Evolutionary conservation across 2,797 vertebrate species (phyloP), one percentile per base, ranked within the genome.

Genomic region (Scomberomorus guttatus): DNA sequence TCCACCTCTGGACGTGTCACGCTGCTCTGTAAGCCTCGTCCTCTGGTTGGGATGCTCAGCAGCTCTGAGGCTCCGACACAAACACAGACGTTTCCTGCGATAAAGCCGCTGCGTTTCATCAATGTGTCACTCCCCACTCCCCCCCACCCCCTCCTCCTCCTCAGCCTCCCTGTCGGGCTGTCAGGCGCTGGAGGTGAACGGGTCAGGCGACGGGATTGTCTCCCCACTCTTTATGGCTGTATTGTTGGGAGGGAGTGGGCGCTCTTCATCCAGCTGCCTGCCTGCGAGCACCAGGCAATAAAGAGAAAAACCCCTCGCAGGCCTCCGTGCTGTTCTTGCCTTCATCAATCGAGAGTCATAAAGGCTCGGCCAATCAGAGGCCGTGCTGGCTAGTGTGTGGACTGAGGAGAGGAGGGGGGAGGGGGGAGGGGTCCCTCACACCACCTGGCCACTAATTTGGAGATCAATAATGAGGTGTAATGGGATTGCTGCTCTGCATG

Each of bases 401-500:
- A 20, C 12, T 17, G 22, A 10, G 52, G 20, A 3, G 67, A 25
- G 64, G 72, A 2, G 39, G 48, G 0, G 68, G 29, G 55, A 0
- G 79, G 32, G 32, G 1, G 48, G 55, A 56, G 58, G 61, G 29
- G 83, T 71, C 69, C 78, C 74, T 77, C 61, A 60, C 37, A 88
- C 91, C 92, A 94, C 93, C 93, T 94, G 92, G 83, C 83, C 74
- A 80, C 80, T 90, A 80, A 90, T 92, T 89, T 89, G 75, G 58
- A 75, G 82, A 90, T 92, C 87, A 90, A 92, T 93, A 91, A 94
- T 92, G 89, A 92, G 86, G 71, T 88, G 82, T 87, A 87, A 93
- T 89, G 89, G 88, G 85, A 78, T 69, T 69, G 75, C 44, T 71
- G 75, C 77, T 71, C 74, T 75, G 92, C 84, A 79, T 80, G 90